Evolutionary conservation across 2,888 invertebrate genomes (phyloP).

Genomic region (Xestia rhomboidea): DNA sequence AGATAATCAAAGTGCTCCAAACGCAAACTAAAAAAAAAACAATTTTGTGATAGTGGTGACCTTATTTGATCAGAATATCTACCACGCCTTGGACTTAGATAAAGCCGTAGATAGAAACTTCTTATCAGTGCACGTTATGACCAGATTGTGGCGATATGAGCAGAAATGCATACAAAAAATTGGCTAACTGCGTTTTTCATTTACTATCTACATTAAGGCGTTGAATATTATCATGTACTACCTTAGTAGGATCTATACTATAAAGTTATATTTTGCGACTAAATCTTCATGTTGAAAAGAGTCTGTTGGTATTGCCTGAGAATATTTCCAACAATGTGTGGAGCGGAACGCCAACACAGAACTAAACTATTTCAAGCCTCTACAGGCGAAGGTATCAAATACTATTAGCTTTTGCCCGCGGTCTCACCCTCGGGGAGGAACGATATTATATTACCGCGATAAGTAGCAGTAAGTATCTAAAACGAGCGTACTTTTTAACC

Average conservation of each 20-base stretch:
- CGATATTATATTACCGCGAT: background rate
- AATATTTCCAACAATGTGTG: no score
- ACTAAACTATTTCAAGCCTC: no score
- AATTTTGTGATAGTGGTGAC: conserved; percentile 29
- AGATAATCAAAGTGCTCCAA: background rate
- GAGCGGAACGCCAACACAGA: no score
- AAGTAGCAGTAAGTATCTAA: background rate
- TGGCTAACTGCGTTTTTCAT: background rate
- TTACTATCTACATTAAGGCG: background rate
- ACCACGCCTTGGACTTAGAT: conserved; percentile 57
- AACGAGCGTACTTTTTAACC: no score
- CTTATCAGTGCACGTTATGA: conserved; percentile 48
- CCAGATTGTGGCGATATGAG: conserved; percentile 22
- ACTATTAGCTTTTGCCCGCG: no score
- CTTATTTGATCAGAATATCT: conserved; percentile 52
- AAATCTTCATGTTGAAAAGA: no score
- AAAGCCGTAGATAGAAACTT: conserved; percentile 29
- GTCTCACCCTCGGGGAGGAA: no score
- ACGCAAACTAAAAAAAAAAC: conserved; percentile 20
- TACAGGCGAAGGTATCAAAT: no score
- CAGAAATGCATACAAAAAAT: conserved; percentile 46
- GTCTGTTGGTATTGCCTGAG: no score
- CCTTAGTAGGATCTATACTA: background rate
- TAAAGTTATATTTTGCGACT: background rate
- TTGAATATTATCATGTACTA: background rate